phyloP scores from a whole-genome alignment of 2,113 vertebrate genomes.

The Laticauda colubrina region DNA sequence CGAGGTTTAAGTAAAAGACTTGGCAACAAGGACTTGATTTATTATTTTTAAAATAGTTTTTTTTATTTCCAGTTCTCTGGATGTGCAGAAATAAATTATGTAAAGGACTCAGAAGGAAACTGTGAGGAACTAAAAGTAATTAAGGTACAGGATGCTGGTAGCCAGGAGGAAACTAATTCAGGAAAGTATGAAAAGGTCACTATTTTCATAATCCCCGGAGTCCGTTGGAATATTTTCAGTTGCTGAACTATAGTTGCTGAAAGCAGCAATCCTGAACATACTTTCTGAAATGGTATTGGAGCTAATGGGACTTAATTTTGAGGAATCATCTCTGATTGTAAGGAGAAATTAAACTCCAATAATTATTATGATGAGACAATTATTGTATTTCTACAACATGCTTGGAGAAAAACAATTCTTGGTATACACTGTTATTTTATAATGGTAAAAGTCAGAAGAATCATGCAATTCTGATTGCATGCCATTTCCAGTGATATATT shows the following conservation, averaged over 20 bases:
- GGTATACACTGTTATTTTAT: background rate
- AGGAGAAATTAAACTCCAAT: background rate
- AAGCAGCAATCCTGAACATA: background rate
- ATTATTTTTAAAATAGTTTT: background rate
- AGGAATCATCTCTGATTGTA: background rate
- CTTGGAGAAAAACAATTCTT: background rate
- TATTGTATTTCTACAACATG: background rate
- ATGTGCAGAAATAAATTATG: background rate
- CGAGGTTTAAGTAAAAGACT: background rate
- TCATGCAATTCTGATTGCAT: background rate
- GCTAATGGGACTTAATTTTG: background rate
- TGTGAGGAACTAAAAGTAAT: background rate
- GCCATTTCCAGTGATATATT: background rate
- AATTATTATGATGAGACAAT: background rate
- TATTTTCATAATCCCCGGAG: background rate
- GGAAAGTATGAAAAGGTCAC: background rate
- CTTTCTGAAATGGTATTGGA: background rate
- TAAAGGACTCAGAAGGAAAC: background rate
- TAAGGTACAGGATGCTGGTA: background rate
- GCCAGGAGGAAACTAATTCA: conserved; percentile 3
- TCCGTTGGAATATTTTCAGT: background rate
- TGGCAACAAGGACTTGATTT: background rate
- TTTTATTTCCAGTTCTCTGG: background rate
- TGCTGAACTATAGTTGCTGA: background rate
- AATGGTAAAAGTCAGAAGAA: background rate